Conservation (phyloP, 2,888 invertebrate species). For the Crossocerus cetratus region DNA sequence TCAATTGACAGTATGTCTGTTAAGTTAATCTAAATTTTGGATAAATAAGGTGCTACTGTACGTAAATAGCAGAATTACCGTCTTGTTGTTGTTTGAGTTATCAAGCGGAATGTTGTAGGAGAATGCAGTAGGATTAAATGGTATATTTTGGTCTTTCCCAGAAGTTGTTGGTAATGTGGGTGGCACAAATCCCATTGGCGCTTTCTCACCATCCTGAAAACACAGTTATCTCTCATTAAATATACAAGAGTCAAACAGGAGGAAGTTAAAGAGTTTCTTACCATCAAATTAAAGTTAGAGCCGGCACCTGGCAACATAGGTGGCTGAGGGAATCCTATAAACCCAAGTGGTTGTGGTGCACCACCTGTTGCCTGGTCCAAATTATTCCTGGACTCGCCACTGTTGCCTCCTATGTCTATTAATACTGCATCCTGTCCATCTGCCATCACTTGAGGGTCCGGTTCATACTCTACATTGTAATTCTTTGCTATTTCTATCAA, state of each 20-base stretch:
- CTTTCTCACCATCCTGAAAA: slow-evolving; percentile 56
- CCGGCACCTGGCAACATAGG: slow-evolving; percentile 81
- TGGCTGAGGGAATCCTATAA: slow-evolving; percentile 88
- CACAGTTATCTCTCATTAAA: not conserved
- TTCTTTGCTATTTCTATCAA: slow-evolving; percentile 97
- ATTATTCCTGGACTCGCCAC: slow-evolving; percentile 78
- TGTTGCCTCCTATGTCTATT: slow-evolving; percentile 68
- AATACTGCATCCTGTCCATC: slow-evolving; percentile 80
- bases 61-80: slow-evolving; percentile 49
- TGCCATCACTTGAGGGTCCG: slow-evolving; percentile 93
- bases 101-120: slow-evolving; percentile 85
- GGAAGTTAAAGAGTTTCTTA: not conserved
- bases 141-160: slow-evolving; percentile 68
- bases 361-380: slow-evolving; percentile 77
- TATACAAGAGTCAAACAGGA: too few species aligned
- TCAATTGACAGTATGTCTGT: too few species aligned
- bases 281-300: slow-evolving; percentile 42
- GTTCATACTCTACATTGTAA: slow-evolving; percentile 95
- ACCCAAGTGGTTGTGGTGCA: slow-evolving; percentile 86
- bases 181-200: slow-evolving; percentile 67
- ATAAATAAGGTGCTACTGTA: too few species aligned
- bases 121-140: slow-evolving; percentile 75
- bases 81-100: slow-evolving; percentile 68
- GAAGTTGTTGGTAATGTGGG: slow-evolving; percentile 51
- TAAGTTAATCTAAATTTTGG: slow-evolving; percentile 1